A percentile compares a stretch with the other conserved stretches of the same genome.
These are phyloP conservation scores for Neopelma chrysocephalum DNA, from an alignment of 2,797 vertebrate species.

Conservation along the genomic window DNA sequence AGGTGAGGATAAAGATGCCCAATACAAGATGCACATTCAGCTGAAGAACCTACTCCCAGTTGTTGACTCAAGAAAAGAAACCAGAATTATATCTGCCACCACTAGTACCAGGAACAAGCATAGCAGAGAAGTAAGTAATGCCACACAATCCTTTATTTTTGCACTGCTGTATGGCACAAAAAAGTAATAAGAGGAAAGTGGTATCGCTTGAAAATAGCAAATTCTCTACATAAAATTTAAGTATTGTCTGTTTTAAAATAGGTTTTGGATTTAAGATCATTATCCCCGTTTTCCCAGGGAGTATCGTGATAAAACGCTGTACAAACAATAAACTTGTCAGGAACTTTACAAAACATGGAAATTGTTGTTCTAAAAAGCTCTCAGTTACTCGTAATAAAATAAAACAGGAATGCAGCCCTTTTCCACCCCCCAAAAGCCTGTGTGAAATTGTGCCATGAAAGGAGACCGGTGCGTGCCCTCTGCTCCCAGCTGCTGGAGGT, in stretches of 20 bases:
- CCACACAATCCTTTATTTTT: background rate
- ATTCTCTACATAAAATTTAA: background rate
- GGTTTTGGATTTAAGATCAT: background rate
- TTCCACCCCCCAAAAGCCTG: background rate
- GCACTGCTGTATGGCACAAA: background rate
- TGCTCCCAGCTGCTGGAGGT: background rate
- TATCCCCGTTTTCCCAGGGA: background rate
- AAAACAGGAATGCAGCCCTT: background rate
- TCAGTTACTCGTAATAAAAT: background rate
- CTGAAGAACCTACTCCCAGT: background rate
- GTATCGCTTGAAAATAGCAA: background rate
- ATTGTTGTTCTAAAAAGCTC: background rate
- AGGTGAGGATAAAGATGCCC: rapidly evolving
- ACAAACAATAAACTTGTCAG: background rate
- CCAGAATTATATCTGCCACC: background rate
- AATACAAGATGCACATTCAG: background rate
- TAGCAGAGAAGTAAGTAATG: background rate
- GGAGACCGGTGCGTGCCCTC: background rate
- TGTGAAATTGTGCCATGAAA: background rate
- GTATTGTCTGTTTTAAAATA: background rate
- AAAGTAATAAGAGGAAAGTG: background rate
- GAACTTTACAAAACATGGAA: background rate
- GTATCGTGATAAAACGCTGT: background rate
- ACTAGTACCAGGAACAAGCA: background rate
- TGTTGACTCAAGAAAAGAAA: background rate